Base-by-base conservation (phyloP, 2,888 invertebrate species). In the Drosophila merina region DNA sequence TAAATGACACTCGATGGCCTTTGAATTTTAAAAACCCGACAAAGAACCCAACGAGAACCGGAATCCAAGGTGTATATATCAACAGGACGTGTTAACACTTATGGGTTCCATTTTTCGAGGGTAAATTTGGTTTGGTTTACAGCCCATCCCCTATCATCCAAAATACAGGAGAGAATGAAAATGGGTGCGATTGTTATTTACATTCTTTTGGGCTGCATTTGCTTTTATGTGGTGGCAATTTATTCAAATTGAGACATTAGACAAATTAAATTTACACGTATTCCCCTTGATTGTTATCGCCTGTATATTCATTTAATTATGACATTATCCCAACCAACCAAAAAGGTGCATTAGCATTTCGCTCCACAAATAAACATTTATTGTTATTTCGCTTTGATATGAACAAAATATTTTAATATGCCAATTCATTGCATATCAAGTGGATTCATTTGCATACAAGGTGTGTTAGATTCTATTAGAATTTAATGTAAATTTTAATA, bases 161-260 rank as follows among this genome's bases (percentile, higher is more conserved):
- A 12, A 14, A 30, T 20, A 20, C 20, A 20, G 20, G 2, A 31
- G 12, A 8, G 28, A 54, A 28, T 45, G 38, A 33, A 50, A 48
- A 45, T 49, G 76, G 77, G 57, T 78, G 66, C 75, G 76, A 85
- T 78, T 81, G 73, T 67, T 75, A 68, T 79, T 76, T 75, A 70
- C 74, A 73, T 72, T 62, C 48, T 72, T 67, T 67, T 74, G 42
- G 64, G 51, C 57, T 45, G 76, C 57, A 55, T 68, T 58, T 74
- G 64, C 57, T 73, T 68, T 56, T 72, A 38, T 48, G 62, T 54
- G 72, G 52, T 51, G 59, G 62, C 62, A 76, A 88, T 86, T 86
- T 88, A 89, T 90, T 90, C 85, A 90, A 89, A 90, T 89, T 89
- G 87, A 89, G 89, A 90, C 89, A 90, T 89, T 90, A 90, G 87